Base-by-base conservation (phyloP, 2,797 vertebrate species). In the Chromis chromis region DNA sequence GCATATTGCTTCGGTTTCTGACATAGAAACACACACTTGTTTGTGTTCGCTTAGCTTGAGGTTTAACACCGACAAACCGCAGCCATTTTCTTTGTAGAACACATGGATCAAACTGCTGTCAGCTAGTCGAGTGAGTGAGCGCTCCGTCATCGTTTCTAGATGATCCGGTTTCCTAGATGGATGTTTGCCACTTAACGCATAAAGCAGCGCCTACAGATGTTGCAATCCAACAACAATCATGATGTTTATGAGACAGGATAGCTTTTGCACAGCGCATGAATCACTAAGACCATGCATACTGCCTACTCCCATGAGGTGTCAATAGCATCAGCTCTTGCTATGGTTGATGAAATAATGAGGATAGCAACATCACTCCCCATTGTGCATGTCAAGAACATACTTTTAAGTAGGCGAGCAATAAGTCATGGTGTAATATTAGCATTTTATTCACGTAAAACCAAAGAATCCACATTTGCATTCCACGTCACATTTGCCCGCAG, bases 71-170 rank as follows among this genome's bases (percentile, higher is more conserved):
- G 19, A 40, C 6, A 4, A 70, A 62, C 50, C 7, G 0, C 1
- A 17, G 42, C 70, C 65, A 66, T 25, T 3, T 22, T 52, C 36
- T 50, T 75, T 66, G 50, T 25, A 62, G 44, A 48, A 57, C 56
- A 57, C 19, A n/a, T 36, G 31, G 19, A 57, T 84, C 59, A 78
- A 72, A 33, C 46, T 25, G 12, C 19, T 67, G 46, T 79, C 60
- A 76, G 67, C 17, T 31, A 31, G 28, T 31, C 4, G 28, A 31
- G 28, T 31, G 28, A 31, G 4, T 31, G 28, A 31, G 28, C 33
- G 10, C 33, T 75, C 49, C 36, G 49, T 57, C 3, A 1, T 0
- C 0, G 17, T 6, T 17, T 63, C 39, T 25, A 13, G 65, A 74
- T 36, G 13, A 78, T 73, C 71, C 4, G 42, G 64, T 82, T 79